Conservation (phyloP, 2,888 invertebrate genomes). For the Hydrotaea cyrtoneurina region DNA sequence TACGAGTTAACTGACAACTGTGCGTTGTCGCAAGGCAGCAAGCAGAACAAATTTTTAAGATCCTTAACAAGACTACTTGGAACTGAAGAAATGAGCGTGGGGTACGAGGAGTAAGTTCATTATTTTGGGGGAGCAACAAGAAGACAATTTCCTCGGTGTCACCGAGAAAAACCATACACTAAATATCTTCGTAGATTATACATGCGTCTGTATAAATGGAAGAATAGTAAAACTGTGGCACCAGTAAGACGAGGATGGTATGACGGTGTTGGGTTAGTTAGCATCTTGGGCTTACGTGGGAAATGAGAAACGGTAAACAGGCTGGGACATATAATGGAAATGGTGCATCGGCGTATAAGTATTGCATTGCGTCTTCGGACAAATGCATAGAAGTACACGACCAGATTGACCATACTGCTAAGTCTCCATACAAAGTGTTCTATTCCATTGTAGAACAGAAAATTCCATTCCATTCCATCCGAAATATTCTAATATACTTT, state of each 20-base stretch:
- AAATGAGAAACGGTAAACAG: no score
- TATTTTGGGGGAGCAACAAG: slow-evolving; percentile 10
- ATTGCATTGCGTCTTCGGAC: no score
- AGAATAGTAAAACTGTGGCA: no score
- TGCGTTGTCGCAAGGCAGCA: slow-evolving; percentile 73
- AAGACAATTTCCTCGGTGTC: slow-evolving; percentile 43
- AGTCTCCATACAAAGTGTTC: no score
- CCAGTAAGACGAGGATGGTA: slow-evolving; percentile 52
- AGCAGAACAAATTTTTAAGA: slow-evolving; percentile 37
- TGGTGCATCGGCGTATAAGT: no score
- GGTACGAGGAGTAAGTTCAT: background rate
- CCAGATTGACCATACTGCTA: no score
- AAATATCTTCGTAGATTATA: slow-evolving; percentile 34
- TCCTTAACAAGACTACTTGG: background rate
- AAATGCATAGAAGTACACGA: no score
- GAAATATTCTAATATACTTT: no score
- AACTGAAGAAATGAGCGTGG: background rate
- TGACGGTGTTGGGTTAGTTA: background rate
- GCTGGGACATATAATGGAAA: no score
- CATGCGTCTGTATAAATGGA: background rate
- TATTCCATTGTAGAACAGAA: no score
- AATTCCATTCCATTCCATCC: no score
- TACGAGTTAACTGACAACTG: slow-evolving; percentile 74
- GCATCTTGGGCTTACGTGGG: no score
- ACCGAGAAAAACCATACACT: slow-evolving; percentile 47